A percentile compares a stretch with the other conserved stretches of the same genome.
phyloP scores from a whole-genome alignment of 2,888 invertebrate genomes.

The Melipona bicolor region DNA sequence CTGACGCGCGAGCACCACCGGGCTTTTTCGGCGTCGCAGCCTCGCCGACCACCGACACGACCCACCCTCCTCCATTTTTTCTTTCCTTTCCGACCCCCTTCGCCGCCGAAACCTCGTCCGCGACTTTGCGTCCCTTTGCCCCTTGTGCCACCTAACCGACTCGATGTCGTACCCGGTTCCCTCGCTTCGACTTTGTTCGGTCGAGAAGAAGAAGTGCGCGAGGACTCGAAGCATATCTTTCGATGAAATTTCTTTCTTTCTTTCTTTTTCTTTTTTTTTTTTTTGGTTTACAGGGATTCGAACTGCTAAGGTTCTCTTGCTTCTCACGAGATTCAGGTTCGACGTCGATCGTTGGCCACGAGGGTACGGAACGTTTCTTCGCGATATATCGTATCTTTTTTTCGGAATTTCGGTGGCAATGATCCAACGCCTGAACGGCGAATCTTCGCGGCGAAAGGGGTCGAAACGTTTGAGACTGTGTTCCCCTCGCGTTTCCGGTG shows the following conservation, averaged over 20 bases:
- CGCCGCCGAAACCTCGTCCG: not conserved
- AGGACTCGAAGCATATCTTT: not conserved
- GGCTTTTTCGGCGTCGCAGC: constrained; percentile 3
- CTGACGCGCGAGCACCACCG: not conserved
- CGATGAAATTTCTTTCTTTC: not conserved
- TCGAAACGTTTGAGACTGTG: not conserved
- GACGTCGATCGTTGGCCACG: not conserved
- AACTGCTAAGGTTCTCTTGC: not conserved
- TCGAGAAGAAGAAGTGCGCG: not conserved
- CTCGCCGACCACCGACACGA: constrained; percentile 17
- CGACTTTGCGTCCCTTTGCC: not conserved
- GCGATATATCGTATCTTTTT: not conserved
- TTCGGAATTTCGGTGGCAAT: not conserved
- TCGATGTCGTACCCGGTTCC: too few relatives aligned
- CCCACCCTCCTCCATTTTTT: constrained; percentile 17
- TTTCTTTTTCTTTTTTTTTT: not conserved
- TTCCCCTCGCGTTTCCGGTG: constrained; percentile 48
- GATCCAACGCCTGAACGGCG: not conserved
- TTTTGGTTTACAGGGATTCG: not conserved
- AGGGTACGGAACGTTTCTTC: not conserved
- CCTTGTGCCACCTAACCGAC: too few relatives aligned
- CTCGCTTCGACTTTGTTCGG: not conserved
- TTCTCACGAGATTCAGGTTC: not conserved
- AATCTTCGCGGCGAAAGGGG: constrained; percentile 23
- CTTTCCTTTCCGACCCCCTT: constrained; percentile 13